phyloP scores from a whole-genome alignment of 2,113 vertebrate species.

The Vulpes lagopus region DNA sequence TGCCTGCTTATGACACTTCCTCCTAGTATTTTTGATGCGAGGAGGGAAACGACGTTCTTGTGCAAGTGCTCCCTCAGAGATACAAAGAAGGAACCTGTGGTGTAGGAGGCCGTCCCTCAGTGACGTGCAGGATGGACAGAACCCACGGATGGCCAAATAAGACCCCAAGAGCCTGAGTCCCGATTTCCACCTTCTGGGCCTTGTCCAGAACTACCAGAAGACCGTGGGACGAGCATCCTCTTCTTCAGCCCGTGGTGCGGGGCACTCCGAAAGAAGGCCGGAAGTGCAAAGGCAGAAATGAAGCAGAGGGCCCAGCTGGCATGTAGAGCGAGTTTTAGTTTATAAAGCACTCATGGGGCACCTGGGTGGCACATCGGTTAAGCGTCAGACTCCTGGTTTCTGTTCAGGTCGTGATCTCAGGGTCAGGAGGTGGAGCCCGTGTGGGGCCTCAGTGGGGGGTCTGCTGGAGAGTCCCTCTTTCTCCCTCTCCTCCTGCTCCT shows the following conservation, averaged over 20 bases:
- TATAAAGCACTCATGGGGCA: neutral
- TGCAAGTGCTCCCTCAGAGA: neutral
- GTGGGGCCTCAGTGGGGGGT: neutral
- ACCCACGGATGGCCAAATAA: neutral
- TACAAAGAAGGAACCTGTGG: neutral
- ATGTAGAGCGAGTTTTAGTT: rapidly evolving
- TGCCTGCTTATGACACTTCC: neutral
- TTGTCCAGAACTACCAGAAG: neutral
- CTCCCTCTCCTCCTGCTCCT: neutral
- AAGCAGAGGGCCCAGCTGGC: neutral
- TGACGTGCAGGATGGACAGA: neutral
- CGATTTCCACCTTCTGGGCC: neutral
- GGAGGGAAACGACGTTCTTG: neutral
- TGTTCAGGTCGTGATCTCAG: neutral
- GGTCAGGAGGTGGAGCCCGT: neutral
- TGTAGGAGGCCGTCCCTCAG: neutral
- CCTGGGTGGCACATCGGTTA: neutral
- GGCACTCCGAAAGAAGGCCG: neutral
- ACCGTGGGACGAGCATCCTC: neutral
- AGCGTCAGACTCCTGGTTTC: neutral
- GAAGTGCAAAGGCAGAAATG: neutral
- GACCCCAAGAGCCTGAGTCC: neutral
- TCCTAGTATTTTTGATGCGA: conserved; percentile 6
- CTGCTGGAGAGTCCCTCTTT: neutral
- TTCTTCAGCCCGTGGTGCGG: rapidly evolving